A percentile compares a stretch with the other conserved stretches of the same genome.
Evolutionary conservation across 2,888 invertebrate genomes (phyloP).

Genomic region (Helicoverpa assulta): DNA sequence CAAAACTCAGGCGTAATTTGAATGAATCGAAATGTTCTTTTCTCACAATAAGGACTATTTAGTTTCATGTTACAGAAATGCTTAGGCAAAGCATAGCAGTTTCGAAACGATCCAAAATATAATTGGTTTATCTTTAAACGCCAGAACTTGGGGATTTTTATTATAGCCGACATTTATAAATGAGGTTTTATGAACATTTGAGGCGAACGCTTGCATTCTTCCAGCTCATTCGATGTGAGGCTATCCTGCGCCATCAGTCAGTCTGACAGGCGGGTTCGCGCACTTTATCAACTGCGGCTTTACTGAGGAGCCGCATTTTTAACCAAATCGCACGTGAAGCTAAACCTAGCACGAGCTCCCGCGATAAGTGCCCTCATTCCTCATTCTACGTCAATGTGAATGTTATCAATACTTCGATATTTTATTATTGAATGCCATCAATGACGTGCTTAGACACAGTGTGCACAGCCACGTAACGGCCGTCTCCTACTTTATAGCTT

Average conservation of each 20-base stretch:
- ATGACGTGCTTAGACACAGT: constrained; percentile 7
- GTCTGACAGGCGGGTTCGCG: constrained; percentile 8
- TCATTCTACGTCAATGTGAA: constrained; percentile 2
- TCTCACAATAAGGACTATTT: no score
- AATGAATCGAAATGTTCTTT: no score
- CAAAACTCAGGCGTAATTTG: no score
- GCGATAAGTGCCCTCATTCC: constrained; percentile 4
- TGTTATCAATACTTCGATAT: no score
- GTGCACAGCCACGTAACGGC: not conserved
- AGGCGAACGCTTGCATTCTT: constrained; percentile 13
- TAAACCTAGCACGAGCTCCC: not conserved
- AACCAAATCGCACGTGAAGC: constrained; percentile 21
- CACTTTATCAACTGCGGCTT: constrained; percentile 46
- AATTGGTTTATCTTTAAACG: no score
- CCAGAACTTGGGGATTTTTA: not conserved
- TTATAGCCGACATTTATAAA: not conserved
- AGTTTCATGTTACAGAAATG: no score
- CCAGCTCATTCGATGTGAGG: constrained; percentile 21
- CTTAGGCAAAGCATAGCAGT: no score
- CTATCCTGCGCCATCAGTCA: constrained; percentile 30
- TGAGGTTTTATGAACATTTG: constrained; percentile 8
- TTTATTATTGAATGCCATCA: no score
- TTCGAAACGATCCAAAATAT: no score
- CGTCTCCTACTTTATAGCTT: no score
- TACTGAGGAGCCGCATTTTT: constrained; percentile 15